Evolutionary conservation across 2,113 vertebrate genomes (phyloP), one percentile per base, ranked within the genome.

Genomic region (Carlito syrichta): DNA sequence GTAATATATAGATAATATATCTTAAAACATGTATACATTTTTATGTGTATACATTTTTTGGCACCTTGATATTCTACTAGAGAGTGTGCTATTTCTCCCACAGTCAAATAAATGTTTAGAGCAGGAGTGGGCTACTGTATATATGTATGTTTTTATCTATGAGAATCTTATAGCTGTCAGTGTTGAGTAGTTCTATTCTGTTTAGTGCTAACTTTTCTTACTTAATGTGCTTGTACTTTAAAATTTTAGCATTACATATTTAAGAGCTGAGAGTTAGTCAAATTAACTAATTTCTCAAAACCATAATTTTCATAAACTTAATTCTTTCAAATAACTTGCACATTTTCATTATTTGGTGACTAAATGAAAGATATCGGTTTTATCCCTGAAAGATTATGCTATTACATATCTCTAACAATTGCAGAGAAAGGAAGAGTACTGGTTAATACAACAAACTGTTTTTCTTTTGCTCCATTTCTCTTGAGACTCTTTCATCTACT

Each of bases 401-500:
- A 35, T 3, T 82, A 60, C 7, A 35, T 68, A 89, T 68, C 2
- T 69, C 20, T 83, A 32, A 71, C 45, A 94, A 91, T 4, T 30
- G 23, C 73, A 32, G 45, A 77, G 19, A 23, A 74, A 40, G 1
- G 27, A 56, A 40, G 3, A 3, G 58, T 84, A 12, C 56, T 45
- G 25, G 38, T 27, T 95, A 60, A 84, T 79, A 89, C 10, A 50
- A 11, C 62, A 73, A 90, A 89, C 86, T 93, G 54, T 71, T 74
- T 94, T 22, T 84, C 69, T 6, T n/a, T 90, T 79, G 87, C 66
- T 90, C 79, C 78, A 2, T 74, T 45, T 89, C 74, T 91, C 35
- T 54, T 77, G 69, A 94, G 48, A 90, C 25, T 45, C 93, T 87
- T 94, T 76, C 94, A 96, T 97, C 78, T 94, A 43, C 12, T 96